These are phyloP conservation scores for Xestia sexstrigata DNA, from an alignment of 2,888 invertebrate genomes.

Conservation along the genomic window DNA sequence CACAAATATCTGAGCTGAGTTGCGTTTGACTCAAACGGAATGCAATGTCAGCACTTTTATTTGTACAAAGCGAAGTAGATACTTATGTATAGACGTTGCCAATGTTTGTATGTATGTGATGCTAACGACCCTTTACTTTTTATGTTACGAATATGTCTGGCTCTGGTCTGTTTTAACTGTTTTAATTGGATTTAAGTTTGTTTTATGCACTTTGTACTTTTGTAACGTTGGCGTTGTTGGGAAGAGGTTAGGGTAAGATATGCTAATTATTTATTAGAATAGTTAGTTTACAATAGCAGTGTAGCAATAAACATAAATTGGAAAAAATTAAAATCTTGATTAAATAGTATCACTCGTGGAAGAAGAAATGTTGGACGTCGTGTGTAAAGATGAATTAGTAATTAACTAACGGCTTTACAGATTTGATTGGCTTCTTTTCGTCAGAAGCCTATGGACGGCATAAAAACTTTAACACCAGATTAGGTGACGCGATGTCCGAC, in stretches of 20 bases:
- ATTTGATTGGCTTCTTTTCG: too few relatives aligned
- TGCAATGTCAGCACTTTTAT: slow-evolving; percentile 39
- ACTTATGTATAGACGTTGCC: too few relatives aligned
- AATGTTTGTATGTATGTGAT: neutral
- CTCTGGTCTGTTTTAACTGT: neutral
- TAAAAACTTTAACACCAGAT: too few relatives aligned
- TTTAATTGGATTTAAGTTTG: slow-evolving; percentile 31
- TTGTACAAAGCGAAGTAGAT: slow-evolving; percentile 17
- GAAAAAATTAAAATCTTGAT: neutral
- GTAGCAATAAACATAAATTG: neutral
- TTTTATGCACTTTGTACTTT: neutral
- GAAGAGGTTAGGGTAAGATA: neutral
- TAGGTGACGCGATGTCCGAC: too few relatives aligned
- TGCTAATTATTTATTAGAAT: neutral
- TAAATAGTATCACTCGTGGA: neutral
- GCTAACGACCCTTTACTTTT: slow-evolving; percentile 2
- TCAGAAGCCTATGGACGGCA: too few relatives aligned
- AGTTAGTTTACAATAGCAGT: neutral
- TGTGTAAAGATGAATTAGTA: too few relatives aligned
- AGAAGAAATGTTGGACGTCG: too few relatives aligned
- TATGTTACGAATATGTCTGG: slow-evolving; percentile 7
- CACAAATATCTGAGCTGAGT: slow-evolving; percentile 27
- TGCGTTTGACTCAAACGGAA: slow-evolving; percentile 23
- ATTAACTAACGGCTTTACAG: too few relatives aligned
- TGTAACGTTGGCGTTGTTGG: neutral